Evolutionary conservation across 2,888 invertebrate species (phyloP).

Genomic region (Laspeyria flexula): DNA sequence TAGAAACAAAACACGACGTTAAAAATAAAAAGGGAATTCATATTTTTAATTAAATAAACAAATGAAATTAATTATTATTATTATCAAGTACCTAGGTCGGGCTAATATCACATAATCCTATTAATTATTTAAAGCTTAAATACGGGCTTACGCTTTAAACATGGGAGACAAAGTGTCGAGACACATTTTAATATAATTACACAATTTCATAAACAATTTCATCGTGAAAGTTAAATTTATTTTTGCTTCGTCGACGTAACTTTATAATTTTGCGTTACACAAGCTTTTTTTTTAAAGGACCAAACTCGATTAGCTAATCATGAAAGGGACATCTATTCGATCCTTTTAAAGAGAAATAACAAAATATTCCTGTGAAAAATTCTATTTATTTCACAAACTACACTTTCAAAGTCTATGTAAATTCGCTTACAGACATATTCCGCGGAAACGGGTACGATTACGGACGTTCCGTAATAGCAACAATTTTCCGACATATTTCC

Average conservation of each 20-base stretch:
- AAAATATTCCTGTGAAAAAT: background rate
- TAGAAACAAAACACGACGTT: background rate
- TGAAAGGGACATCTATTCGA: background rate
- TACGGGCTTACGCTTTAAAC: too few species aligned
- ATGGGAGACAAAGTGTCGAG: slow-evolving; percentile 30
- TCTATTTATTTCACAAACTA: slow-evolving; percentile 1
- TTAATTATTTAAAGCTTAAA: slow-evolving; percentile 43
- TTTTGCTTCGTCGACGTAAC: slow-evolving; percentile 38
- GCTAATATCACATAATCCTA: slow-evolving; percentile 27
- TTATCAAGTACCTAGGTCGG: slow-evolving; percentile 30
- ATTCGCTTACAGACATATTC: slow-evolving; percentile 19
- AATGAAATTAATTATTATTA: too few species aligned
- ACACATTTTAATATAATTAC: slow-evolving; percentile 48
- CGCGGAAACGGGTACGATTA: slow-evolving; percentile 17
- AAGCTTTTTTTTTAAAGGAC: slow-evolving; percentile 4
- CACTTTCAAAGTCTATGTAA: slow-evolving; percentile 16
- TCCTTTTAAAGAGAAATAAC: background rate
- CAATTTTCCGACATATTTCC: slow-evolving; percentile 21
- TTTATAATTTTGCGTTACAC: slow-evolving; percentile 27
- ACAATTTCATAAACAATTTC: slow-evolving; percentile 44
- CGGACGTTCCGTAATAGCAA: slow-evolving; percentile 14
- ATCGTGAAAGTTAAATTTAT: slow-evolving; percentile 41
- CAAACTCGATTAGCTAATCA: background rate
- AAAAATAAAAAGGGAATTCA: background rate
- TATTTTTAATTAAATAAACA: too few species aligned